phyloP scores from a whole-genome alignment of 2,797 vertebrate genomes.

The Ispidina lecontei region DNA sequence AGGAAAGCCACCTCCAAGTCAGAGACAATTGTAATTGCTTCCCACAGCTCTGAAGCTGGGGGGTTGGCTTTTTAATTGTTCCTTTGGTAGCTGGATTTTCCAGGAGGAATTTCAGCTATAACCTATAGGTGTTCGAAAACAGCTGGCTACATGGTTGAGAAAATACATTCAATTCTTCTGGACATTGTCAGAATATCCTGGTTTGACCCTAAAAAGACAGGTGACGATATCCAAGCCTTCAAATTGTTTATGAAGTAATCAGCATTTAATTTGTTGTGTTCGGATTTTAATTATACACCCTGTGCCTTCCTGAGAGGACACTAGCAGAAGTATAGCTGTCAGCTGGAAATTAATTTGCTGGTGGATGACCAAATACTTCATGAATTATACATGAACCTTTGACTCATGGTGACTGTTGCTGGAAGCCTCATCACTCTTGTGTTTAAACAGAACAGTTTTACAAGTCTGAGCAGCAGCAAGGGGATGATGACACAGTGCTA shows the following conservation, averaged over 20 bases:
- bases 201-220: constrained; percentile 71
- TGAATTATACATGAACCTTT: constrained; percentile 82
- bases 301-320: constrained; percentile 78
- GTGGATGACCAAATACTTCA: constrained; percentile 79
- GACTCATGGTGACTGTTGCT: constrained; percentile 74
- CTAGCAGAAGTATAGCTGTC: constrained; percentile 71
- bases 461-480: constrained; percentile 74
- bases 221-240: constrained; percentile 74
- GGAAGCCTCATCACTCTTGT: constrained; percentile 73
- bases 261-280: constrained; percentile 81
- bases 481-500: constrained; percentile 65
- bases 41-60: not conserved
- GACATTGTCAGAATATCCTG: constrained; percentile 64
- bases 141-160: not conserved
- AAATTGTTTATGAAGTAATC: constrained; percentile 80
- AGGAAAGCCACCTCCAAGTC: not conserved
- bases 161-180: not conserved
- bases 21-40: not conserved
- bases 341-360: constrained; percentile 80
- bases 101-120: constrained; percentile 50
- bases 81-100: not conserved
- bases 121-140: constrained; percentile 46
- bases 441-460: constrained; percentile 78
- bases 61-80: not conserved
- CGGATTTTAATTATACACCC: constrained; percentile 80